phyloP scores from a whole-genome alignment of 2,113 vertebrate genomes.

The Macroglossus sobrinus region DNA sequence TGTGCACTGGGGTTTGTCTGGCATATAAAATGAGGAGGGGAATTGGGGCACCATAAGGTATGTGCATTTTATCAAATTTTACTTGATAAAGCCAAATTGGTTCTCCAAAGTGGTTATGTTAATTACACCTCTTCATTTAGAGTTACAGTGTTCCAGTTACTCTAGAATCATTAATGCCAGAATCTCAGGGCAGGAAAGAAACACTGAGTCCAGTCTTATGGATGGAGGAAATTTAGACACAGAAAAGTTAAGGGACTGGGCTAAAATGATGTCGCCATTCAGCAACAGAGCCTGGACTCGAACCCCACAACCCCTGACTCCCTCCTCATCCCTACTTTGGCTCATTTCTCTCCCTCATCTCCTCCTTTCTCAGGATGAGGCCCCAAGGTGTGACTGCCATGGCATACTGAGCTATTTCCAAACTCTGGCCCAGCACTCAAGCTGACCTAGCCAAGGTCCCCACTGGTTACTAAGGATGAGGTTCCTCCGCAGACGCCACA shows the following conservation, averaged over 20 bases:
- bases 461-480: slow-evolving; percentile 77
- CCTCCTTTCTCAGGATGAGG: slow-evolving; percentile 15
- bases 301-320: neutral
- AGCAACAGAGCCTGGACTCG: neutral
- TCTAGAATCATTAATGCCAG: neutral
- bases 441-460: neutral
- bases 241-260: neutral
- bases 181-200: neutral
- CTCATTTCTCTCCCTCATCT: neutral
- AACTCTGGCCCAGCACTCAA: accelerated
- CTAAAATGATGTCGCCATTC: neutral
- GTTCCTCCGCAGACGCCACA: slow-evolving; percentile 85
- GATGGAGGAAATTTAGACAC: neutral
- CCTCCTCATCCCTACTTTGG: neutral
- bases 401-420: accelerated
- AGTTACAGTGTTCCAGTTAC: neutral
- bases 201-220: neutral
- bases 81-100: neutral
- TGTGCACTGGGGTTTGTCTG: neutral
- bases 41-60: neutral
- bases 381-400: neutral
- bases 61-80: neutral
- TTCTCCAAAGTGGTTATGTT: neutral
- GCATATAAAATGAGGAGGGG: neutral
- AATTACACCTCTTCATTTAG: neutral